A percentile compares a stretch with the other conserved stretches of the same genome.
phyloP scores from a whole-genome alignment of 2,888 invertebrate species.

The Apodemia hepburni region DNA sequence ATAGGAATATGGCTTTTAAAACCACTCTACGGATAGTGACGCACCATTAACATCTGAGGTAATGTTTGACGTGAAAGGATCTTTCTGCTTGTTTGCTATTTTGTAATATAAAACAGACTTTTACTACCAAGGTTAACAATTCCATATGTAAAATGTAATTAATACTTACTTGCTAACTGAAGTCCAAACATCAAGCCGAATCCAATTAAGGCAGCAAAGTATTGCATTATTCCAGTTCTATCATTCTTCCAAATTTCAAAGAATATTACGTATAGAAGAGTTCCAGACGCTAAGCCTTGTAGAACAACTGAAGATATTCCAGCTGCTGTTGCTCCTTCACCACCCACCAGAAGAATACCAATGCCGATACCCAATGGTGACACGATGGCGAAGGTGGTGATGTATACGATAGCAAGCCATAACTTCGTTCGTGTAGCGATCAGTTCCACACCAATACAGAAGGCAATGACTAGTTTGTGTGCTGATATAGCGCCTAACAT shows the following conservation, averaged over 20 bases:
- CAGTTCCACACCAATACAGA: slow-evolving; percentile 92
- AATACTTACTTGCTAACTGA: slow-evolving; percentile 79
- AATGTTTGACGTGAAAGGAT: no score
- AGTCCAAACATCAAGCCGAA: slow-evolving; percentile 87
- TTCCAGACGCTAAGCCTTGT: slow-evolving; percentile 95
- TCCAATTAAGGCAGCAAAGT: slow-evolving; percentile 83
- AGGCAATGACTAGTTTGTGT: slow-evolving; percentile 93
- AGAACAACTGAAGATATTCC: slow-evolving; percentile 83
- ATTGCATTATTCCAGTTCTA: slow-evolving; percentile 82
- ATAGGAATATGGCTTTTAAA: no score
- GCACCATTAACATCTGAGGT: no score
- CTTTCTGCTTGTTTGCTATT: not conserved
- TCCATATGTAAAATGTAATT: slow-evolving; percentile 16
- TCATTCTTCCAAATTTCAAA: slow-evolving; percentile 90
- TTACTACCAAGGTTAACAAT: not conserved
- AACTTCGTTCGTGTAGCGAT: slow-evolving; percentile 85
- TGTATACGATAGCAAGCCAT: slow-evolving; percentile 82
- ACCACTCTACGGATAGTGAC: no score
- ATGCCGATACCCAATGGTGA: slow-evolving; percentile 90
- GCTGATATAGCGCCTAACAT: slow-evolving; percentile 92
- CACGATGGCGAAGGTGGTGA: slow-evolving; percentile 88
- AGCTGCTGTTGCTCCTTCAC: slow-evolving; percentile 76
- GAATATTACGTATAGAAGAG: slow-evolving; percentile 97
- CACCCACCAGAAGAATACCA: slow-evolving; percentile 83
- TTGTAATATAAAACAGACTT: not conserved